phyloP scores from a whole-genome alignment of 2,797 vertebrate genomes.

The Siniperca scherzeri region DNA sequence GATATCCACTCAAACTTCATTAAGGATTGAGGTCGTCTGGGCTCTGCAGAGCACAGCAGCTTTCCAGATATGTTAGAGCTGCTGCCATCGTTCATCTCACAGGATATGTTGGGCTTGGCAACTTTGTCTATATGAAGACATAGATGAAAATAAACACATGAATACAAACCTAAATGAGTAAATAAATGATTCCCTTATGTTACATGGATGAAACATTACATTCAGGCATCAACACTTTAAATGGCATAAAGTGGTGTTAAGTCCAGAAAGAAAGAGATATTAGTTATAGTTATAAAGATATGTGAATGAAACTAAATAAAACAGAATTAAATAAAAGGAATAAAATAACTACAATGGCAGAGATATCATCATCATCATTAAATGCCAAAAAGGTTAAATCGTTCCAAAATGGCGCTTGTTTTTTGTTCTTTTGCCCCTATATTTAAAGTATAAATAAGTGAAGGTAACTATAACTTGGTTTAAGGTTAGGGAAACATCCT shows the following conservation, averaged over 20 bases:
- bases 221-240: background rate
- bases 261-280: background rate
- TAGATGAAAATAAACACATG: background rate
- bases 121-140: conserved; percentile 64
- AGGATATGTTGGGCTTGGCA: conserved; percentile 62
- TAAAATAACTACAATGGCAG: background rate
- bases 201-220: background rate
- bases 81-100: conserved; percentile 34
- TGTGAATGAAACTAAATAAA: background rate
- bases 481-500: background rate
- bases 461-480: background rate
- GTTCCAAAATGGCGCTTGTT: background rate
- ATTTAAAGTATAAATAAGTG: background rate
- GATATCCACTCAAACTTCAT: conserved; percentile 56
- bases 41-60: conserved; percentile 60
- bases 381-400: background rate
- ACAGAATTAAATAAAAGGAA: background rate
- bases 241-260: too few relatives aligned
- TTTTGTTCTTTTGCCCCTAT: background rate
- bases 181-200: fast-evolving
- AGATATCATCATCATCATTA: background rate
- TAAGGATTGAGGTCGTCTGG: background rate
- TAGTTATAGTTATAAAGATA: background rate
- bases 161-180: background rate
- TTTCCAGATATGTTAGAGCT: background rate